phyloP scores from a whole-genome alignment of 2,113 vertebrate genomes.

The Scomber colias region DNA sequence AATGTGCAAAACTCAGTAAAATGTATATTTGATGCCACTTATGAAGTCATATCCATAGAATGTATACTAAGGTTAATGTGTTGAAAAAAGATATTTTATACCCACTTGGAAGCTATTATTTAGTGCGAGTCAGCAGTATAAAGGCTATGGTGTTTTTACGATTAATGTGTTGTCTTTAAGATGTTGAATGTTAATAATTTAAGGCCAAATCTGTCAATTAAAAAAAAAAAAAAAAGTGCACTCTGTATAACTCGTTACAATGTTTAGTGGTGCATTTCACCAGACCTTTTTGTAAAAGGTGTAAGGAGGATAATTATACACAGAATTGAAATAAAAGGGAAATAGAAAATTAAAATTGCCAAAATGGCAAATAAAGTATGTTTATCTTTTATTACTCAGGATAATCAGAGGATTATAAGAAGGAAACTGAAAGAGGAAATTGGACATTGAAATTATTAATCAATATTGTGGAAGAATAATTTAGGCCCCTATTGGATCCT shows the following conservation, averaged over 20 bases:
- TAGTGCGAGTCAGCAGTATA: background rate
- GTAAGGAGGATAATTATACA: background rate
- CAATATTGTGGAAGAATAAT: background rate
- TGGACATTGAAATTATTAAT: background rate
- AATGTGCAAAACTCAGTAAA: conserved; percentile 6
- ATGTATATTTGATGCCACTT: conserved; percentile 13
- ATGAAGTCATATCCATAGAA: background rate
- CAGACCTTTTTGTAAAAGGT: background rate
- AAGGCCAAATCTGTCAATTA: conserved; percentile 34
- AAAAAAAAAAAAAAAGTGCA: conserved; percentile 10
- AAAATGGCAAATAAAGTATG: background rate
- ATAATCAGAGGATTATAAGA: too few species aligned
- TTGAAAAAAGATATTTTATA: background rate
- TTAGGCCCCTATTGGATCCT: background rate
- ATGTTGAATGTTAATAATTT: conserved; percentile 19
- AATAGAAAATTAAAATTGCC: background rate
- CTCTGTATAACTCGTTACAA: background rate
- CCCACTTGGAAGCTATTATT: too few species aligned
- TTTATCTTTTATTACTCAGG: background rate
- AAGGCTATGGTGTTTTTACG: conserved; percentile 1
- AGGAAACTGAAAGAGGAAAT: background rate
- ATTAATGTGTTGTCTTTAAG: conserved; percentile 1
- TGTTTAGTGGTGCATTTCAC: background rate
- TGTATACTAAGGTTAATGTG: conserved; percentile 5
- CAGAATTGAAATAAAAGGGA: background rate